Evolutionary conservation across 2,113 vertebrate species (phyloP).

Genomic region (Cebidichthys violaceus): DNA sequence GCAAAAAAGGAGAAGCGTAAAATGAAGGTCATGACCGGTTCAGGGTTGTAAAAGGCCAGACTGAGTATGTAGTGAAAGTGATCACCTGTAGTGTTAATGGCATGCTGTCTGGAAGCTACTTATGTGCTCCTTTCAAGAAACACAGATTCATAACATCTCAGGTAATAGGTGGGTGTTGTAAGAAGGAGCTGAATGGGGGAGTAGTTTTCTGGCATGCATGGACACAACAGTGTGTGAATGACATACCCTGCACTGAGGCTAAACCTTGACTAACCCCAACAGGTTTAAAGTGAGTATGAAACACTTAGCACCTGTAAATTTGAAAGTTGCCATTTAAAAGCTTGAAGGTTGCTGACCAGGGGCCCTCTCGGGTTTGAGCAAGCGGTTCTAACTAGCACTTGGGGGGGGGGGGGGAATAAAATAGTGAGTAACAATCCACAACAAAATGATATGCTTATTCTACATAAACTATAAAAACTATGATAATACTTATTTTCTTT

Average conservation of each 20-base stretch:
- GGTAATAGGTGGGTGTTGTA: constrained; percentile 13
- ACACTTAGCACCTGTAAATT: neutral
- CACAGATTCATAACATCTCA: constrained; percentile 11
- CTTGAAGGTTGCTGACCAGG: neutral
- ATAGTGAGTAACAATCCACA: no score
- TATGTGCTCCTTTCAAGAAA: neutral
- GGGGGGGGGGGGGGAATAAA: no score
- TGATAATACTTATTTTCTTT: no score
- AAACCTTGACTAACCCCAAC: constrained; percentile 1
- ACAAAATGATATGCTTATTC: no score
- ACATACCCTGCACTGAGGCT: neutral
- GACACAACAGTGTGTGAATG: constrained; percentile 12
- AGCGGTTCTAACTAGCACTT: no score
- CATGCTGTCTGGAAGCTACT: neutral
- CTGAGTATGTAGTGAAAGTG: constrained; percentile 19
- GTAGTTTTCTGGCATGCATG: constrained; percentile 6
- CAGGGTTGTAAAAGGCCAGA: constrained; percentile 3
- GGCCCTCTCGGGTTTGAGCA: neutral
- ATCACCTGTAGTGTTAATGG: constrained; percentile 21
- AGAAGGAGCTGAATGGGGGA: neutral
- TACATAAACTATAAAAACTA: no score
- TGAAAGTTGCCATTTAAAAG: constrained; percentile 4
- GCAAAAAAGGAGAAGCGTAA: constrained; percentile 49
- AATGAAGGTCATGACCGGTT: neutral
- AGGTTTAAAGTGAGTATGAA: neutral